A percentile compares a stretch with the other conserved stretches of the same genome.
Conservation (phyloP, 2,888 invertebrate species). For the Andrena hattorfiana region DNA sequence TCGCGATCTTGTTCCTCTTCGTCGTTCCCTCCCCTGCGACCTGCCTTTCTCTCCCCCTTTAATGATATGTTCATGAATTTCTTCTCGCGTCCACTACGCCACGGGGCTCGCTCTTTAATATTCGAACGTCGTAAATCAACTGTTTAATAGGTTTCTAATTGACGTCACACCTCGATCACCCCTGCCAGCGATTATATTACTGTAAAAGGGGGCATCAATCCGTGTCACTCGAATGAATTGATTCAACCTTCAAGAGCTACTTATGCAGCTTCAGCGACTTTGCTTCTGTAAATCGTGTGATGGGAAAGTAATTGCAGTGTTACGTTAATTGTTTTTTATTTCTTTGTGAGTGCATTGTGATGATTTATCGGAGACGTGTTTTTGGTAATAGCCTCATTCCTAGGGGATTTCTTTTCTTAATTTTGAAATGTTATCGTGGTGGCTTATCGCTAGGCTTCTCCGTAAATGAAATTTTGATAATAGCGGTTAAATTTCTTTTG, state of each 20-base stretch:
- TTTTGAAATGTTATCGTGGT: too few relatives aligned
- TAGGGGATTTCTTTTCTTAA: too few relatives aligned
- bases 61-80: constrained; percentile 31
- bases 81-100: not conserved
- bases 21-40: not conserved
- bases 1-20: not conserved
- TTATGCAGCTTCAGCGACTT: not conserved
- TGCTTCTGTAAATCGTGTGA: not conserved
- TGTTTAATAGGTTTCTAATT: constrained; percentile 29
- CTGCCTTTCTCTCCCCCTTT: constrained; percentile 2
- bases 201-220: not conserved
- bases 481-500: too few relatives aligned
- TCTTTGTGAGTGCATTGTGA: too few relatives aligned
- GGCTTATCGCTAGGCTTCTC: too few relatives aligned
- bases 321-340: not conserved
- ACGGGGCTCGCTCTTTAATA: not conserved
- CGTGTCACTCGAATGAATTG: not conserved
- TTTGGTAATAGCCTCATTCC: too few relatives aligned
- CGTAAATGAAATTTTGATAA: too few relatives aligned
- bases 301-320: not conserved
- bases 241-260: not conserved
- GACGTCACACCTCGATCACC: not conserved
- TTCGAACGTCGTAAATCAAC: constrained; percentile 14
- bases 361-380: too few relatives aligned
- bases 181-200: not conserved